Base-by-base conservation (phyloP, 2,113 vertebrate species). In the Eretmochelys imbricata region DNA sequence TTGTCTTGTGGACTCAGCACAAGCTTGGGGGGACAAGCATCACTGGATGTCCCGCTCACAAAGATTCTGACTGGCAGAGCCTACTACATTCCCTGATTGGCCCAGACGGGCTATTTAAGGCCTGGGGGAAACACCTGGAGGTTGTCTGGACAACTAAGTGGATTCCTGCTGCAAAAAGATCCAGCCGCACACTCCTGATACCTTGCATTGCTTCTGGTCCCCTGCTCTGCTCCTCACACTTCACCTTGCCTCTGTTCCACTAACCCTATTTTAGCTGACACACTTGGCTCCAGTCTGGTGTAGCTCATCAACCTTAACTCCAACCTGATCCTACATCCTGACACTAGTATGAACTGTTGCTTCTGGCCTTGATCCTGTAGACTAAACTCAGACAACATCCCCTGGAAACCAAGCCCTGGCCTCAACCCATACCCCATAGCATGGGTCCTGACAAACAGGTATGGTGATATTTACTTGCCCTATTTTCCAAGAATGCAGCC, bases 381-480 rank as follows among this genome's bases (percentile, higher is more conserved):
- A 38, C 8, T 72, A 72, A 72, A 38, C 65, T 72, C 10, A 5
- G 65, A 72, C 8, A n/a, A 72, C n/a, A 72, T 38, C 19, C 17
- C n/a, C 17, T 38, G n/a, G 19, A 72, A 72, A 38, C n/a, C 19
- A 72, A 38, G 17, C 65, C 62, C 62, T n/a, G 62, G 62, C 35
- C 16, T 69, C 62, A 35, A 69, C 35, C 35, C 62, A 69, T 11
- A 29, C 29, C 59, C 62, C 62, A 69, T n/a, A 69, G 14, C 29
- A 31, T n/a, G 35, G 6, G 8, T 38, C 16, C 46, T 76, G 19
- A 1, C 87, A 8, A 80, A 27, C 7, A 48, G 3, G 35, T 0
- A 51, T 16, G 69, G 81, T 79, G 89, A 95, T 48, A 51, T 38
- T 82, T 48, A 82, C 38, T 80, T 93, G 38, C 13, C 19, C 53